Conservation (phyloP, 2,113 vertebrate species). For the Meles meles region DNA sequence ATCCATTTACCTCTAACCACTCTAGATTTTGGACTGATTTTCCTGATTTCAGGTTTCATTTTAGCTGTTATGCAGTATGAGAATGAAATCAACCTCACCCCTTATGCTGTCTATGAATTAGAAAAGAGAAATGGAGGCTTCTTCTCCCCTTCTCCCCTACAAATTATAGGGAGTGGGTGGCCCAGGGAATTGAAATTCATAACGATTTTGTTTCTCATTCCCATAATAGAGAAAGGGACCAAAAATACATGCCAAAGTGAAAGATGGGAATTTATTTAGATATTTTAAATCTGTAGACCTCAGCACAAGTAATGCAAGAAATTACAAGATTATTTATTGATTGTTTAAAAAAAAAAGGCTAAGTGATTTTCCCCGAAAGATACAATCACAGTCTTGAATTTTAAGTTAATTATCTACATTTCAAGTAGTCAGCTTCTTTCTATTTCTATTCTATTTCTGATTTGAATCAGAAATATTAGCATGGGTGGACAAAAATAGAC, state of each 20-base stretch:
- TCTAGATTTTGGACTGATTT: background rate
- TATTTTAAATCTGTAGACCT: slow-evolving; percentile 8
- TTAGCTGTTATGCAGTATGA: background rate
- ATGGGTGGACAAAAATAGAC: background rate
- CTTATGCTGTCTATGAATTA: background rate
- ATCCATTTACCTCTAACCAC: background rate
- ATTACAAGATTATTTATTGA: background rate
- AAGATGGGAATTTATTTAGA: background rate
- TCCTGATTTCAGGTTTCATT: background rate
- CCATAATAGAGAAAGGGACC: background rate
- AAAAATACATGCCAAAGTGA: background rate
- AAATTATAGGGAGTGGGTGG: background rate
- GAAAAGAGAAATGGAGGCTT: background rate
- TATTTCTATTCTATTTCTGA: too few species aligned
- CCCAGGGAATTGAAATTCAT: background rate
- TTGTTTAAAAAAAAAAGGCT: background rate
- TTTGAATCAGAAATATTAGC: background rate
- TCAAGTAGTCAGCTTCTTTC: background rate
- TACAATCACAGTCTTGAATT: slow-evolving; percentile 34
- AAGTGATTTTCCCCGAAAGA: background rate
- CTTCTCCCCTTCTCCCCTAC: background rate
- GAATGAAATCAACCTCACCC: background rate
- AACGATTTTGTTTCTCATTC: background rate
- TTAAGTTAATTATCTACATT: slow-evolving; percentile 16
- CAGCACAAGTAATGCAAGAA: slow-evolving; percentile 1